Conservation (phyloP, 2,888 invertebrate species). For the Loripinus fragilis region DNA sequence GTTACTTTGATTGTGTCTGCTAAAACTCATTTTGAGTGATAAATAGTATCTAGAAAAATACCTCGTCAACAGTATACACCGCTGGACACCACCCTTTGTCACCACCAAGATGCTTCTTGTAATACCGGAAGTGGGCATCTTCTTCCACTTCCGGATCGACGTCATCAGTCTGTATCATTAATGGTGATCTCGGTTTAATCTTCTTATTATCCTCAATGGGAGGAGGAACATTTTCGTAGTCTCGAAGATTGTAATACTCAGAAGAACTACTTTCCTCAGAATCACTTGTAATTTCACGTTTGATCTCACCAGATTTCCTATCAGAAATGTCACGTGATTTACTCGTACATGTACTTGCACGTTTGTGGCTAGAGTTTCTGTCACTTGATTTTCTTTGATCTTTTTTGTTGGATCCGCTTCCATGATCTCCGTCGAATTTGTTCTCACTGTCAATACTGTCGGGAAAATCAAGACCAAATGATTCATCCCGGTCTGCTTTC, state of each 20-base stretch:
- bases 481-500: background rate
- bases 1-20: too few relatives aligned
- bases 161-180: background rate
- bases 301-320: too few relatives aligned
- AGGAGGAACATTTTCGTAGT: conserved; percentile 1
- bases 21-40: too few relatives aligned
- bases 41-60: too few relatives aligned
- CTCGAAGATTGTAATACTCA: background rate
- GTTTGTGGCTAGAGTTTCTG: background rate
- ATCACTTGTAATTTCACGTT: too few relatives aligned
- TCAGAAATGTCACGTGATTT: too few relatives aligned
- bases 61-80: background rate
- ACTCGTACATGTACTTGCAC: too few relatives aligned
- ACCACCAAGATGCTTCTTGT: background rate
- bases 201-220: background rate
- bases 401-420: too few relatives aligned
- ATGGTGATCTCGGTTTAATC: background rate
- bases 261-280: too few relatives aligned
- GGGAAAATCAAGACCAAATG: conserved; percentile 2
- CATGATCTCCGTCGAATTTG: background rate
- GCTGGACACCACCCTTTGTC: background rate
- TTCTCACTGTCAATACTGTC: background rate
- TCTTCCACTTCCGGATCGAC: background rate
- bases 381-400: background rate
- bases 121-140: background rate